Conservation (phyloP, 2,113 vertebrate genomes). For the Callithrix jacchus region DNA sequence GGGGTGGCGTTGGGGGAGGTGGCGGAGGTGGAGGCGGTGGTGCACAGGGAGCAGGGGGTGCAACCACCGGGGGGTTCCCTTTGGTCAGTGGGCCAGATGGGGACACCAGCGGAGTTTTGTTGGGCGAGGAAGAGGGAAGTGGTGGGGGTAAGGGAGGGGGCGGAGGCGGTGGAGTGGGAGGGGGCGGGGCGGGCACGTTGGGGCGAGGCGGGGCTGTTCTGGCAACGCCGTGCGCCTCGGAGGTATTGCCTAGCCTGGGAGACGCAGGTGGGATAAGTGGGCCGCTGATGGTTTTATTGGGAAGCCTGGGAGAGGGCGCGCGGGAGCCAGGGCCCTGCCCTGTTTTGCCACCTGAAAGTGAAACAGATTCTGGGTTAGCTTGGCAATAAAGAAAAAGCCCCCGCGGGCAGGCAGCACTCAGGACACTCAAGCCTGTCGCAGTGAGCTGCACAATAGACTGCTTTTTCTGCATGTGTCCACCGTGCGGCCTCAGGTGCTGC, state of each 20-base stretch:
- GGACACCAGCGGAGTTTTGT: slow-evolving; percentile 71
- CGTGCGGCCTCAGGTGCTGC: neutral
- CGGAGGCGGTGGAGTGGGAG: slow-evolving; percentile 78
- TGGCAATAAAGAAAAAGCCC: neutral
- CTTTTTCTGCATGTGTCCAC: no score
- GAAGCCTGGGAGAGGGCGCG: slow-evolving; percentile 75
- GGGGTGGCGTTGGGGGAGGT: slow-evolving; percentile 65
- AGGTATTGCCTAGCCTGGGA: slow-evolving; percentile 67
- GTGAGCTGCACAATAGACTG: accelerated
- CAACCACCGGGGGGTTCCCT: slow-evolving; percentile 68
- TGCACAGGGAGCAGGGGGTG: slow-evolving; percentile 71
- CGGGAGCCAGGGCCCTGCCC: slow-evolving; percentile 82
- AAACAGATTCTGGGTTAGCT: neutral
- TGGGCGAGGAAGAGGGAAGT: slow-evolving; percentile 63
- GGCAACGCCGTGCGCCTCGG: slow-evolving; percentile 64
- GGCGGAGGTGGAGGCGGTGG: slow-evolving; percentile 68
- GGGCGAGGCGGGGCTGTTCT: slow-evolving; percentile 69
- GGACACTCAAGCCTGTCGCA: accelerated
- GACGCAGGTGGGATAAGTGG: slow-evolving; percentile 71
- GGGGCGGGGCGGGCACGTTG: slow-evolving; percentile 78
- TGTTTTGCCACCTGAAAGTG: slow-evolving; percentile 80
- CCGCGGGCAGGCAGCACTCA: accelerated
- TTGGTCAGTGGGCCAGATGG: slow-evolving; percentile 78
- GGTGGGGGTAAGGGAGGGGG: slow-evolving; percentile 65
- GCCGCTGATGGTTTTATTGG: slow-evolving; percentile 47